phyloP scores from a whole-genome alignment of 2,888 invertebrate genomes.

The Hylaea fasciaria region DNA sequence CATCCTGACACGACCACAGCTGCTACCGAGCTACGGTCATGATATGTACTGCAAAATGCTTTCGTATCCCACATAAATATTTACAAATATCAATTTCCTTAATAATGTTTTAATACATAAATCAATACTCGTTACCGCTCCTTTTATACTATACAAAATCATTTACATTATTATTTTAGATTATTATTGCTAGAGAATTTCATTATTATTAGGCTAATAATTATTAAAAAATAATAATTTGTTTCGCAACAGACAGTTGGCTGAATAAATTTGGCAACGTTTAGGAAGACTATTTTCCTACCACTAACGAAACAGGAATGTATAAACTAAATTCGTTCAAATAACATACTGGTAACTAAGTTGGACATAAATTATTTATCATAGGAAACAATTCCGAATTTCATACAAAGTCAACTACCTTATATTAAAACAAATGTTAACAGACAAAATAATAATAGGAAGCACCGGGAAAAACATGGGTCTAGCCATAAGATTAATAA shows the following conservation, averaged over 20 bases:
- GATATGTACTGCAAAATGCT: conserved; percentile 67
- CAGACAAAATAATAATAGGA: conserved; percentile 81
- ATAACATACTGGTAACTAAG: conserved; percentile 82
- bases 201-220: conserved; percentile 78
- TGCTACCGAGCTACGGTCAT: conserved; percentile 53
- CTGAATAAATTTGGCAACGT: conserved; percentile 83
- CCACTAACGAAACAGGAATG: conserved; percentile 83
- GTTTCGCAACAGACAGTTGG: conserved; percentile 82
- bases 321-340: conserved; percentile 82
- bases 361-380: conserved; percentile 69
- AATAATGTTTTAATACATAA: conserved; percentile 57
- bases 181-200: conserved; percentile 84
- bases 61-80: conserved; percentile 58
- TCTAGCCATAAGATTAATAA: conserved; percentile 57
- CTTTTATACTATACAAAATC: conserved; percentile 81
- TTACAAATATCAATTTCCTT: conserved; percentile 66
- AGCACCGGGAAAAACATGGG: conserved; percentile 79
- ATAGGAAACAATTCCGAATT: conserved; percentile 61
- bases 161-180: conserved; percentile 79
- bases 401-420: conserved; percentile 74
- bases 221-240: conserved; percentile 69
- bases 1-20: conserved; percentile 53
- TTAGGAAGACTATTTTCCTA: conserved; percentile 84
- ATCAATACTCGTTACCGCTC: conserved; percentile 67
- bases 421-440: conserved; percentile 78